These are phyloP conservation scores for Apotomis turbidana DNA, from an alignment of 2,888 invertebrate genomes.

Conservation along the genomic window DNA sequence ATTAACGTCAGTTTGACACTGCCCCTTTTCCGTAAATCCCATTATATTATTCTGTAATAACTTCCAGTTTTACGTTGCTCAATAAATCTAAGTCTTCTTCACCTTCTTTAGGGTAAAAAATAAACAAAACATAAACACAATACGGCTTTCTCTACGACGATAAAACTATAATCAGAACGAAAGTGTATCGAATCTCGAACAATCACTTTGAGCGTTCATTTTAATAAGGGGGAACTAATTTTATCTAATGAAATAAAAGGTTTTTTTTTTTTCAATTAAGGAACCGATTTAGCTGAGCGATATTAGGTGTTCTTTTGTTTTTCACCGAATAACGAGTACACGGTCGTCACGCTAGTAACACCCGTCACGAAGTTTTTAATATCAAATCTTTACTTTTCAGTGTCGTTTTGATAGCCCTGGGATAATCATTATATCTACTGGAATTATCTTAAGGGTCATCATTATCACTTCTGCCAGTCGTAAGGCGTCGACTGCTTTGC, in stretches of 20 bases:
- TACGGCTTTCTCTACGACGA: constrained; percentile 14
- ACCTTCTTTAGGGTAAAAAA: background rate
- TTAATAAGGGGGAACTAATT: background rate
- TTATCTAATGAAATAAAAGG: background rate
- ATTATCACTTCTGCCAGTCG: too few species aligned
- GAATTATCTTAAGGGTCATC: too few species aligned
- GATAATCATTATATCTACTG: background rate
- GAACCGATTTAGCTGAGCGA: constrained; percentile 5
- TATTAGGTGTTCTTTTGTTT: constrained; percentile 20
- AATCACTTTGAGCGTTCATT: background rate
- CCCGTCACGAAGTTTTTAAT: constrained; percentile 43
- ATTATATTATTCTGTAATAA: too few species aligned
- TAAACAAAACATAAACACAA: constrained; percentile 10
- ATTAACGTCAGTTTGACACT: too few species aligned
- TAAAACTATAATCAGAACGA: constrained; percentile 18
- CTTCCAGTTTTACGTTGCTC: too few species aligned
- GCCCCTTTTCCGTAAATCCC: too few species aligned
- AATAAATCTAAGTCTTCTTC: too few species aligned
- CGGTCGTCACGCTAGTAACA: constrained; percentile 55
- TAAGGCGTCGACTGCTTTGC: too few species aligned
- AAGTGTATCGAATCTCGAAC: constrained; percentile 22
- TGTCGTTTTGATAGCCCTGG: background rate
- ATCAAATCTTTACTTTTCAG: constrained; percentile 12
- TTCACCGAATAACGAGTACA: constrained; percentile 59
- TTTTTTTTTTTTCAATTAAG: constrained; percentile 5